phyloP scores from a whole-genome alignment of 2,797 vertebrate genomes.

The Macropus fuliginosus region DNA sequence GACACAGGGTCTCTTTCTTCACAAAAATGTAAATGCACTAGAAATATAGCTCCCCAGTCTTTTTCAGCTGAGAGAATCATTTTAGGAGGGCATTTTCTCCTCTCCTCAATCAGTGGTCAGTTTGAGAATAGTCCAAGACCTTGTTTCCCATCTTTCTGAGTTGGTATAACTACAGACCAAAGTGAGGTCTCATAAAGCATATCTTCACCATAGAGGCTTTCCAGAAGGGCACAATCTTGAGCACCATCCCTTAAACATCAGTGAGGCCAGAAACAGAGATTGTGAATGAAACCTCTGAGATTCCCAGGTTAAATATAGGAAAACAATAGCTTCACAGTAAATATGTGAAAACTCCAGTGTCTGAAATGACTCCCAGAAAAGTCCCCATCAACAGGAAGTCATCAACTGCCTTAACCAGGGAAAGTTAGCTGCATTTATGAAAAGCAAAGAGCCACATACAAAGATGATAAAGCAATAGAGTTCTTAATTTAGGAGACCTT shows the following conservation, averaged over 20 bases:
- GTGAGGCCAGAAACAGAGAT: neutral
- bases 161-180: neutral
- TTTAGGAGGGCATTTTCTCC: neutral
- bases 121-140: neutral
- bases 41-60: neutral
- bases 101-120: neutral
- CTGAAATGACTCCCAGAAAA: slow-evolving; percentile 73
- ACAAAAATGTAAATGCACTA: neutral
- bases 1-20: neutral
- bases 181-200: neutral
- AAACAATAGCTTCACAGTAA: slow-evolving; percentile 59
- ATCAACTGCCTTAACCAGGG: slow-evolving; percentile 56
- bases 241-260: neutral
- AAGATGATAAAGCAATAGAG: slow-evolving; percentile 35
- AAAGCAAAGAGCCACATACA: slow-evolving; percentile 32
- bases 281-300: neutral
- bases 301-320: slow-evolving; percentile 59
- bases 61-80: neutral
- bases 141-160: neutral
- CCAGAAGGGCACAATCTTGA: neutral
- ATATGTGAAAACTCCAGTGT: slow-evolving; percentile 66
- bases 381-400: slow-evolving; percentile 50
- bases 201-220: neutral
- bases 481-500: slow-evolving; percentile 51
- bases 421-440: slow-evolving; percentile 70